Evolutionary conservation across 2,113 vertebrate species (phyloP), one percentile per base, ranked within the genome.

Genomic region (Emberiza fucata): DNA sequence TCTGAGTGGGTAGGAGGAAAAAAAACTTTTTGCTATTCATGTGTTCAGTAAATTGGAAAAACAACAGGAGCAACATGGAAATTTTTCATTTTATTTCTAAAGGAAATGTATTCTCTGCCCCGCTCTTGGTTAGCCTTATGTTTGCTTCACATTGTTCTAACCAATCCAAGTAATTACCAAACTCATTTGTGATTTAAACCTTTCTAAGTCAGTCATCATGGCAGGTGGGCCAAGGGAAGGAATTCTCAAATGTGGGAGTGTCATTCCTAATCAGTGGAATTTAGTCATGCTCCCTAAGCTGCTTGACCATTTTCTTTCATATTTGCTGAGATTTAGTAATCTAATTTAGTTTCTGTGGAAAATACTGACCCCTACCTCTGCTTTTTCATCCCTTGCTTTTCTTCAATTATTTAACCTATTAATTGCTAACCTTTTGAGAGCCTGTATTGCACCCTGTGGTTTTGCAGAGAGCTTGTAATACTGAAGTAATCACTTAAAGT

Each of bases 181-280:
- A 92, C 28, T 94, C 18, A 47, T 51, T 85, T 93, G 40, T 87
- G 70, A 66, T 91, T 94, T 92, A 82, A 94, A 81, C 53, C 14
- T 82, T 94, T 91, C 80, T 90, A 66, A 96, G 84, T 87, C 91
- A 91, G 44, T 86, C 61, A 69, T 39, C 47, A 61, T 92, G 88
- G 63, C 68, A 94, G 86, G 83, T 95, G 81, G 57, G 35, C 65
- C 64, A n/a, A 79, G 94, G 78, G 68, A 95, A 96, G 77, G 75
- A 88, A 88, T 86, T 92, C 61, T 94, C 80, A 80, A 96, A 86
- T 45, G 50, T 73, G 51, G 33, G 82, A 65, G 70, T 93, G 86
- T 65, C 81, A 53, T 69, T 88, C 28, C 64, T 79, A 80, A 92
- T 94, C 63, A 92, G 63, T 50, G 48, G 72, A 47, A 47, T 77